These are phyloP conservation scores for Aphidius ervi DNA, from an alignment of 1,140 invertebrate genomes.

Conservation along the genomic window DNA sequence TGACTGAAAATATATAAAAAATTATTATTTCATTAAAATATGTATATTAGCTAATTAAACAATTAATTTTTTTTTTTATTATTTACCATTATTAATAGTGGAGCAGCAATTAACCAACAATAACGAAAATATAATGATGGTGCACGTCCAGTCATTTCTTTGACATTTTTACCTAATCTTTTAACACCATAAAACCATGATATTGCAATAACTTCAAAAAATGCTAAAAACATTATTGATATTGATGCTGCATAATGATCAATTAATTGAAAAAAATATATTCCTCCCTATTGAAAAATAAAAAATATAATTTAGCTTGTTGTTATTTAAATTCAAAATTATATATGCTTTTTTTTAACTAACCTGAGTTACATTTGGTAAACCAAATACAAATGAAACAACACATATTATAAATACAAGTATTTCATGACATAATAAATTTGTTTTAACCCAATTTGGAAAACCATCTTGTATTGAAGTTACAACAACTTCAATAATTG, in stretches of 20 bases:
- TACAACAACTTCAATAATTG: slow-evolving; percentile 86
- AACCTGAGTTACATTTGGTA: slow-evolving; percentile 81
- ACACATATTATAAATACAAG: slow-evolving; percentile 78
- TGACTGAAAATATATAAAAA: slow-evolving; percentile 56
- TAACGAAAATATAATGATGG: slow-evolving; percentile 78
- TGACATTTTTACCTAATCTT: slow-evolving; percentile 73
- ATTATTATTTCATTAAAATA: not conserved
- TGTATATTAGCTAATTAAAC: slow-evolving; percentile 8
- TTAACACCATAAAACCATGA: slow-evolving; percentile 89
- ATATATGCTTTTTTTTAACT: slow-evolving; percentile 20
- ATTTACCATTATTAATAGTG: slow-evolving; percentile 74
- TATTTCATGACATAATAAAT: slow-evolving; percentile 80
- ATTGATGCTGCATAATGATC: slow-evolving; percentile 89
- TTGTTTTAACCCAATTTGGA: slow-evolving; percentile 74
- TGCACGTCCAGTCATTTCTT: slow-evolving; percentile 79
- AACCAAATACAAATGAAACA: slow-evolving; percentile 76
- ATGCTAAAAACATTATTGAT: slow-evolving; percentile 86
- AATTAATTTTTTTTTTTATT: not conserved
- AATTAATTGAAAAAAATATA: slow-evolving; percentile 88
- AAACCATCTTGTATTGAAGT: slow-evolving; percentile 90
- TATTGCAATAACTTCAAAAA: slow-evolving; percentile 87
- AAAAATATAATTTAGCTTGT: slow-evolving; percentile 17
- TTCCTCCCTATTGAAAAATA: slow-evolving; percentile 68
- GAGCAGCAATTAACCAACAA: slow-evolving; percentile 80
- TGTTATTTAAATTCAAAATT: not conserved